These are phyloP conservation scores for Hassar affinis DNA, from an alignment of 2,113 vertebrate genomes.

Conservation along the genomic window DNA sequence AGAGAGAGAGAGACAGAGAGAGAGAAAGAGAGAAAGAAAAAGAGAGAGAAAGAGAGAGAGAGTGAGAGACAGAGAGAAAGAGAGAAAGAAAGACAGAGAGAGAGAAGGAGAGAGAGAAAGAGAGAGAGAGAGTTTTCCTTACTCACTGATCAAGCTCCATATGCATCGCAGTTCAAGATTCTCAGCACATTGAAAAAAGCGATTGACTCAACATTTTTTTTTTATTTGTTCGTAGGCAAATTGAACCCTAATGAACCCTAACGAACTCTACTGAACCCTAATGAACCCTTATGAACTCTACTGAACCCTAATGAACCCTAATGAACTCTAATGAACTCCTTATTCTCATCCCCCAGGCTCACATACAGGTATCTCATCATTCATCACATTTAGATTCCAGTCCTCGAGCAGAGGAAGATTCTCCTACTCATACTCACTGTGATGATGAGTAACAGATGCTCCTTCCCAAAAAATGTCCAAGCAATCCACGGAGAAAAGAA, in stretches of 20 bases:
- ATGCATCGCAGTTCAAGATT: neutral
- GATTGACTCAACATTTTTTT: too few relatives aligned
- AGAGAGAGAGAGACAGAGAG: neutral
- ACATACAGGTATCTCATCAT: neutral
- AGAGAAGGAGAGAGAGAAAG: neutral
- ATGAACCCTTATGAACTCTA: too few relatives aligned
- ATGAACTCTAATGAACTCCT: neutral
- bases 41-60: neutral
- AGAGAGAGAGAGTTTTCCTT: neutral
- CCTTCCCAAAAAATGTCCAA: neutral
- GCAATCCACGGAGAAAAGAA: constrained; percentile 22
- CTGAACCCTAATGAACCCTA: too few relatives aligned
- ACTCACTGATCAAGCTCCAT: neutral
- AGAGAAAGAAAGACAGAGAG: neutral
- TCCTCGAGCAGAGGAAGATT: neutral
- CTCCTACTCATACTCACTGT: constrained; percentile 51
- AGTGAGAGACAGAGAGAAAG: neutral
- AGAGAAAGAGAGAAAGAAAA: neutral
- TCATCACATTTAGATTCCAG: neutral
- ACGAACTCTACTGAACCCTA: too few relatives aligned
- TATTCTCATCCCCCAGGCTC: neutral
- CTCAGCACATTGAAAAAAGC: neutral
- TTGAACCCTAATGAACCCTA: too few relatives aligned
- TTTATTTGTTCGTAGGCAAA: neutral
- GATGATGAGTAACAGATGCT: constrained; percentile 18